Percentiles rank a stretch among this genome's conserved stretches.
Evolutionary conservation across 2,888 invertebrate species (phyloP).

Genomic region (Lasioglossum lativentre): DNA sequence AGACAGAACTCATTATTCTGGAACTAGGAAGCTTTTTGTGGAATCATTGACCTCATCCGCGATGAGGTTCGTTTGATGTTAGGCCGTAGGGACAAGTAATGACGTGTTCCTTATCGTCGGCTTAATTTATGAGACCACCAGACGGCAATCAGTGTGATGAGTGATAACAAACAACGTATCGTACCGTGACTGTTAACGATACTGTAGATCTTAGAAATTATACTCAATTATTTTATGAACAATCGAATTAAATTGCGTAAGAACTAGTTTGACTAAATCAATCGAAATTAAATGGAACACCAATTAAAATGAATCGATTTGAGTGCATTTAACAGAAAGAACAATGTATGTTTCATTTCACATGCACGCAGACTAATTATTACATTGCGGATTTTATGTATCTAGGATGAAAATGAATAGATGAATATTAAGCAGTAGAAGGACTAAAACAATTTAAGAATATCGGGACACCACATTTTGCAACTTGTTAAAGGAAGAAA

Average conservation of each 20-base stretch:
- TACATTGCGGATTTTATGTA: too few species aligned
- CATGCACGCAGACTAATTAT: too few species aligned
- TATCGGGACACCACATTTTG: too few species aligned
- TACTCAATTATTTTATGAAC: background rate
- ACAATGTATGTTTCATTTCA: too few species aligned
- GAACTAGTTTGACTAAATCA: background rate
- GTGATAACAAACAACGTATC: conserved; percentile 74
- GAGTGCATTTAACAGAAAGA: background rate
- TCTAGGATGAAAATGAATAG: background rate
- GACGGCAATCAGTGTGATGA: conserved; percentile 72
- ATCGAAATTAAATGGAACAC: background rate
- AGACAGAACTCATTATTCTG: conserved; percentile 54
- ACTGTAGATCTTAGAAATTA: background rate
- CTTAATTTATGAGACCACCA: conserved; percentile 65
- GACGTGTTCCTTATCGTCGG: conserved; percentile 63
- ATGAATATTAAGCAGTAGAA: too few species aligned
- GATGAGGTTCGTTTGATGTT: conserved; percentile 59
- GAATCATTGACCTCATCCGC: conserved; percentile 43
- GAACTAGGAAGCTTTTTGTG: conserved; percentile 57
- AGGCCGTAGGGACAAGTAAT: conserved; percentile 33
- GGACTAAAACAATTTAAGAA: too few species aligned
- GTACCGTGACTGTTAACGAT: background rate
- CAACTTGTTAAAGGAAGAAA: too few species aligned
- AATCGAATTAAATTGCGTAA: background rate
- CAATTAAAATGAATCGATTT: background rate